These are phyloP conservation scores for Dermochelys coriacea DNA, from an alignment of 2,797 vertebrate genomes.

Conservation along the genomic window DNA sequence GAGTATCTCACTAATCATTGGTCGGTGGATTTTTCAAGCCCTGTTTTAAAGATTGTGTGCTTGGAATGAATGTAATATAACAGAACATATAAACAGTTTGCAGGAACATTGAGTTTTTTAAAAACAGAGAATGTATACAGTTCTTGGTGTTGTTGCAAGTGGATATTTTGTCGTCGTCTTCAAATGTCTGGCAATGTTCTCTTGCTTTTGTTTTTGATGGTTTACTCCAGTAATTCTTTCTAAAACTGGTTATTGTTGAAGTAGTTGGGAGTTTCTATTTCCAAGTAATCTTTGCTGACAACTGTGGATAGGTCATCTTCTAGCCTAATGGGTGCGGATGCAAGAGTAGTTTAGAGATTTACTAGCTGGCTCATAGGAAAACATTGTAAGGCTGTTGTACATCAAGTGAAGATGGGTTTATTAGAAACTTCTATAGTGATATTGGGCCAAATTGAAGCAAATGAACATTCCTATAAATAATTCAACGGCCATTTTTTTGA, in stretches of 20 bases:
- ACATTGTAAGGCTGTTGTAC: rapidly evolving
- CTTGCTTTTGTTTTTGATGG: neutral
- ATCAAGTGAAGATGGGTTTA: neutral
- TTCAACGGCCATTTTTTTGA: neutral
- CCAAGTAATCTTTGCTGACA: neutral
- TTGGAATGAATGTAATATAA: neutral
- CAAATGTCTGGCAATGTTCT: neutral
- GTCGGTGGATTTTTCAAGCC: neutral
- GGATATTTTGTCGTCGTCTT: neutral
- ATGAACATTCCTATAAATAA: neutral
- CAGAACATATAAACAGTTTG: neutral
- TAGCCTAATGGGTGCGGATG: neutral
- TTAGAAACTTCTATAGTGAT: neutral
- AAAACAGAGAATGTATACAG: neutral
- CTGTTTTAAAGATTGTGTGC: neutral
- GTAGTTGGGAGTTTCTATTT: neutral
- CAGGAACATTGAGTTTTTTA: neutral
- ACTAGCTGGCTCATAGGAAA: neutral
- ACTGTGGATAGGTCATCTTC: neutral
- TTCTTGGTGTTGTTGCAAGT: neutral
- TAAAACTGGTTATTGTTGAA: neutral
- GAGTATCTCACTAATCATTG: neutral
- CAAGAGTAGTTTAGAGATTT: neutral
- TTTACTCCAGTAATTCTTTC: neutral
- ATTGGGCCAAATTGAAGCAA: neutral